These are phyloP conservation scores for Heliconius cydno DNA, from an alignment of 2,888 invertebrate genomes.

Conservation along the genomic window DNA sequence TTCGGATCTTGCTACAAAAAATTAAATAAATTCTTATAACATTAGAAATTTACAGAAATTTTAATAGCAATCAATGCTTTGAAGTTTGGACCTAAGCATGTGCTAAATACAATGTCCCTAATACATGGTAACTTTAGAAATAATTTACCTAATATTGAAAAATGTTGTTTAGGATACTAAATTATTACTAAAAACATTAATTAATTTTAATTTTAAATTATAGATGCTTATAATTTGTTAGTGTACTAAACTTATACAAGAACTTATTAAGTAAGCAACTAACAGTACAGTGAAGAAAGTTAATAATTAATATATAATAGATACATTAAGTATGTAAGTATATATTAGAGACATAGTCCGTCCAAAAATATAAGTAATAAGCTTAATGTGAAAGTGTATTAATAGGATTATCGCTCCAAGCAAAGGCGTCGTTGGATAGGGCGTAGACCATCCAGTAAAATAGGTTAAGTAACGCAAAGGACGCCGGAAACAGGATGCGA, in stretches of 20 bases:
- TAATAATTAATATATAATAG: background rate
- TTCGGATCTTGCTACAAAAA: too few species aligned
- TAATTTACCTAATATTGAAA: background rate
- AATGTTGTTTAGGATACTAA: background rate
- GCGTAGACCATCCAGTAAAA: conserved; percentile 95
- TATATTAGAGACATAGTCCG: background rate
- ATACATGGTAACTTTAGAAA: background rate
- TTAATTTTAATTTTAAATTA: background rate
- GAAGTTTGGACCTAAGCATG: too few species aligned
- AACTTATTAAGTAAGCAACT: background rate
- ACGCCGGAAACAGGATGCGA: conserved; percentile 91
- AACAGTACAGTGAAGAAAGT: background rate
- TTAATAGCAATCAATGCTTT: too few species aligned
- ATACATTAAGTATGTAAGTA: background rate
- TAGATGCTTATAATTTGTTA: background rate
- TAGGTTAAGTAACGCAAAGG: conserved; percentile 93
- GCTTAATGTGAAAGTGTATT: conserved; percentile 34
- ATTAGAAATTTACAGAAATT: too few species aligned
- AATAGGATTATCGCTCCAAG: conserved; percentile 88
- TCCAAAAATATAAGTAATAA: background rate
- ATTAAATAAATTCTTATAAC: too few species aligned
- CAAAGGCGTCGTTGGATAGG: conserved; percentile 89
- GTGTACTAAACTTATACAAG: background rate
- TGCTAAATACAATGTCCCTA: too few species aligned
- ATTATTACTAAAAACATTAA: background rate